Evolutionary conservation across 2,888 invertebrate genomes (phyloP).

Genomic region (Pantelozetes paolii): DNA sequence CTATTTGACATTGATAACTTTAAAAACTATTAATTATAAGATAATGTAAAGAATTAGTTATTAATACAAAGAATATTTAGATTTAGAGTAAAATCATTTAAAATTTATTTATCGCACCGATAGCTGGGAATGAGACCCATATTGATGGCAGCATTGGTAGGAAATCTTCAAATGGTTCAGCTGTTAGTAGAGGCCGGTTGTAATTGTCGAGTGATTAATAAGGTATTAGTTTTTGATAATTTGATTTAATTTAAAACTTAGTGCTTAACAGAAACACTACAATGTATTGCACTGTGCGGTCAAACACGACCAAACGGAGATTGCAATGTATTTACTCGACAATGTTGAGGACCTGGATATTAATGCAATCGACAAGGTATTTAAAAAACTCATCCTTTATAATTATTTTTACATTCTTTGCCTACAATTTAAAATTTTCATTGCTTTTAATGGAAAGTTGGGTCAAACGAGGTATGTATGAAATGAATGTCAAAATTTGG

Average conservation of each 20-base stretch:
- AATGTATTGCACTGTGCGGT: conserved; percentile 72
- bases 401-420: not conserved
- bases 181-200: conserved; percentile 53
- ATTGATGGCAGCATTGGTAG: conserved; percentile 46
- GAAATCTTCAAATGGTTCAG: conserved; percentile 52
- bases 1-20: too few species aligned
- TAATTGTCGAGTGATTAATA: conserved; percentile 52
- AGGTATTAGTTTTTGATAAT: conserved; percentile 48
- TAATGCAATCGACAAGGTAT: conserved; percentile 61
- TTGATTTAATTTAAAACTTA: not conserved
- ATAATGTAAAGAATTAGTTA: too few species aligned
- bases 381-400: too few species aligned
- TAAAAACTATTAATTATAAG: too few species aligned
- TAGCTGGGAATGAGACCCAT: conserved; percentile 53
- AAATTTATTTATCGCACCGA: conserved; percentile 40
- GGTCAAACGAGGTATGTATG: conserved; percentile 26
- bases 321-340: conserved; percentile 65
- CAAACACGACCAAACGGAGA: conserved; percentile 63
- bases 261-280: conserved; percentile 50
- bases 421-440: too few species aligned
- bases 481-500: conserved; percentile 10
- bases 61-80: too few species aligned
- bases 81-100: not conserved
- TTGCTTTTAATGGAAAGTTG: conserved; percentile 26
- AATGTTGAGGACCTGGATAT: conserved; percentile 60